Conservation (phyloP, 1,140 invertebrate species). For the Oryctes rhinoceros region DNA sequence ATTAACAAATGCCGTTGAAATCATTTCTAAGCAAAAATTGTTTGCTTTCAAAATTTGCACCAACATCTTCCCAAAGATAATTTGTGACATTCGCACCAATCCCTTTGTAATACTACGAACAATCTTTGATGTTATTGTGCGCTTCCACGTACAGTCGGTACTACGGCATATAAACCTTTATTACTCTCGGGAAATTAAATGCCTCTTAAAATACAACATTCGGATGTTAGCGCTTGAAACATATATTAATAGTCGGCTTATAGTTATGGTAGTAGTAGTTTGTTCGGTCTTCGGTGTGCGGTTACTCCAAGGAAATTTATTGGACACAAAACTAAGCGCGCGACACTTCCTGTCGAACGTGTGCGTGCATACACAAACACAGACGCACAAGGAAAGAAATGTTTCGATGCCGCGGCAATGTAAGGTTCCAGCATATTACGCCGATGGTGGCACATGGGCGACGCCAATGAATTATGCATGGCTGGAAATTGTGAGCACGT, state of each 20-base stretch:
- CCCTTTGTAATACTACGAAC: too few species aligned
- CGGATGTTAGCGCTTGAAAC: not conserved
- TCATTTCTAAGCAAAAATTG: too few species aligned
- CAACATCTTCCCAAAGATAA: too few species aligned
- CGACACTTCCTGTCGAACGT: slow-evolving; percentile 19
- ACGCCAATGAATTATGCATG: slow-evolving; percentile 8
- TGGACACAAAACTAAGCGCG: slow-evolving; percentile 2
- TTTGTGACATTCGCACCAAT: too few species aligned
- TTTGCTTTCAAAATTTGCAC: too few species aligned
- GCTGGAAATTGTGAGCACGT: slow-evolving; percentile 8
- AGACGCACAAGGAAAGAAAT: not conserved
- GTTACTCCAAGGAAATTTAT: slow-evolving; percentile 18
- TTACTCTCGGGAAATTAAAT: not conserved
- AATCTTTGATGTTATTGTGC: too few species aligned
- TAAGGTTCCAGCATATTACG: not conserved
- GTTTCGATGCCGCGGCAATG: not conserved
- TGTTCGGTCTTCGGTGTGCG: not conserved
- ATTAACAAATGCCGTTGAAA: too few species aligned
- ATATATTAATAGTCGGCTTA: slow-evolving; percentile 21
- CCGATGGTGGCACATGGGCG: not conserved
- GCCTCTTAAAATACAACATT: not conserved
- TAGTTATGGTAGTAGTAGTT: not conserved
- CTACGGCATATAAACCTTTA: too few species aligned
- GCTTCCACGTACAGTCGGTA: too few species aligned
- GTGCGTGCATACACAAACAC: not conserved